phyloP scores from a whole-genome alignment of 2,888 invertebrate genomes.

The Orthonychiurus folsomi region DNA sequence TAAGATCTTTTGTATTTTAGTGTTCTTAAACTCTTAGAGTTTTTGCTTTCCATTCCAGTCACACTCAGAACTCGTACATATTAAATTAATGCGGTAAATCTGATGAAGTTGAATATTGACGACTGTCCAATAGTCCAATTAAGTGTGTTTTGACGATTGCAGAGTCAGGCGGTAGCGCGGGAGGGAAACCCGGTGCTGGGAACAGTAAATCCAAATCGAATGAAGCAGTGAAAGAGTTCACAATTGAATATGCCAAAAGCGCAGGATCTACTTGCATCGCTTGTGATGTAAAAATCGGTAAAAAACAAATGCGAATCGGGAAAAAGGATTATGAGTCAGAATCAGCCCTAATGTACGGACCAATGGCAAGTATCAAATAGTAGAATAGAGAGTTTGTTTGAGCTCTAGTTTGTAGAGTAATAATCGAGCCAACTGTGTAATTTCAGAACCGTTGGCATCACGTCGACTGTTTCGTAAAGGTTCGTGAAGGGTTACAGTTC shows the following conservation, averaged over 20 bases:
- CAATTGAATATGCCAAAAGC: constrained; percentile 77
- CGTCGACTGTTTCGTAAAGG: constrained; percentile 74
- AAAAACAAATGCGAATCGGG: constrained; percentile 64
- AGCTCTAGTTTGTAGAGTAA: background rate
- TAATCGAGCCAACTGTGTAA: background rate
- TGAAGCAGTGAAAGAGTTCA: constrained; percentile 54
- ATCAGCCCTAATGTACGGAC: no score
- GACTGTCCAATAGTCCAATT: no score
- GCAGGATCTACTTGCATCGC: constrained; percentile 68
- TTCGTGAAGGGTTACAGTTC: constrained; percentile 63
- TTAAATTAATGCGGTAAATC: no score
- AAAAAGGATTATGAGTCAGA: no score
- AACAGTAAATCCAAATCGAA: constrained; percentile 8
- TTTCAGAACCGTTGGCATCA: constrained; percentile 71
- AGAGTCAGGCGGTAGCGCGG: constrained; percentile 44
- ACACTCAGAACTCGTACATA: no score
- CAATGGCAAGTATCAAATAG: no score
- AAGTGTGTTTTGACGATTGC: no score
- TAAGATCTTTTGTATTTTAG: constrained; percentile 46
- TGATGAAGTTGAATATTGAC: no score
- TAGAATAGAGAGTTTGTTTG: background rate
- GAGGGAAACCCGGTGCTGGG: constrained; percentile 45
- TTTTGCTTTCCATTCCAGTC: no score
- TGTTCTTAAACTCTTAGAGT: constrained; percentile 44
- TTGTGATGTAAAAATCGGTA: constrained; percentile 75